Conservation (phyloP, 2,888 invertebrate genomes). For the Ophion costatus region DNA sequence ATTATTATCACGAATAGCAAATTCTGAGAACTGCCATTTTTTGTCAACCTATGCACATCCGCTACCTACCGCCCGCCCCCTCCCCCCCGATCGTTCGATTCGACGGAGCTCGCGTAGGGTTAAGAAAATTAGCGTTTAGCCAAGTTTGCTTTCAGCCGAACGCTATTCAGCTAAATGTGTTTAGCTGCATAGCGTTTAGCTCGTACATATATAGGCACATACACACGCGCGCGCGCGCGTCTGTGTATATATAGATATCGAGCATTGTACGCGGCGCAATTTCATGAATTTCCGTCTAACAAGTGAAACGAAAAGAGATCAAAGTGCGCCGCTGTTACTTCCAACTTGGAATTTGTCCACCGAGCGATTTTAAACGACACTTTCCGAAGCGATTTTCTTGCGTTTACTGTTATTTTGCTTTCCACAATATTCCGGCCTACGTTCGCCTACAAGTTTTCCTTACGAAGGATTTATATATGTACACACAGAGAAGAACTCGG, state of each 20-base stretch:
- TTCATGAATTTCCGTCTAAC: not conserved
- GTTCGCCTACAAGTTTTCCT: conserved; percentile 3
- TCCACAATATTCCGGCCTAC: conserved; percentile 3
- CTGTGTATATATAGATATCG: too few species aligned
- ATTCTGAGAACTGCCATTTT: not conserved
- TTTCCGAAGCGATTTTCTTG: not conserved
- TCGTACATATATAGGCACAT: too few species aligned
- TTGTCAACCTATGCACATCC: not conserved
- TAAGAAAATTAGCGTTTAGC: not conserved
- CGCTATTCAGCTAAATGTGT: not conserved
- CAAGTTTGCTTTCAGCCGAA: not conserved
- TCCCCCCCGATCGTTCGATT: not conserved
- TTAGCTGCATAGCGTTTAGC: not conserved
- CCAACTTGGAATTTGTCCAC: not conserved
- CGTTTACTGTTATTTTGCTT: not conserved
- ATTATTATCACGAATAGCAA: conserved; percentile 1
- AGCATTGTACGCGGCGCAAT: not conserved
- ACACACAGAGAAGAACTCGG: conserved; percentile 8
- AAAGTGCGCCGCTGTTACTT: conserved; percentile 3
- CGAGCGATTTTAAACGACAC: not conserved
- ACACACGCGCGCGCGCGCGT: too few species aligned
- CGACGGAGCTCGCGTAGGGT: not conserved
- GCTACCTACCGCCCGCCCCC: too few species aligned
- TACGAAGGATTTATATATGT: not conserved
- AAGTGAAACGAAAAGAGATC: conserved; percentile 9